phyloP scores from a whole-genome alignment of 2,888 invertebrate genomes.

The Bellardia bayeri region DNA sequence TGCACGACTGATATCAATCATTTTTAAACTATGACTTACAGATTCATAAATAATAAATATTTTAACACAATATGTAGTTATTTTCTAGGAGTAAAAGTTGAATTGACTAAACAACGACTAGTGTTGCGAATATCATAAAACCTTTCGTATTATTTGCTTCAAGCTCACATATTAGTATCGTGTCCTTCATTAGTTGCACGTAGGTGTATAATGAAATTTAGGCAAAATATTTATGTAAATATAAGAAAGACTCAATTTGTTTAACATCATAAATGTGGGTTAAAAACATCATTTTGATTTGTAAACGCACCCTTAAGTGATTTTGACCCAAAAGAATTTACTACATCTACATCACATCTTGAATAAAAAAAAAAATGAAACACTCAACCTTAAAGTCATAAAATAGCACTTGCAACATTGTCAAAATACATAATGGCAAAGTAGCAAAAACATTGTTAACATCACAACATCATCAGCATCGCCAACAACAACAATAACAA shows the following conservation, averaged over 20 bases:
- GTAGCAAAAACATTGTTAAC: not conserved
- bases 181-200: too few species aligned
- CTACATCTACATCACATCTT: not conserved
- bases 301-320: not conserved
- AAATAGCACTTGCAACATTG: conserved; percentile 50
- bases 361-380: conserved; percentile 11
- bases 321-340: conserved; percentile 7
- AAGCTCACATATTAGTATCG: too few species aligned
- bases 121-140: too few species aligned
- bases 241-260: not conserved
- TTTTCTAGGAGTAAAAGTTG: too few species aligned
- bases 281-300: not conserved
- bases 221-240: too few species aligned
- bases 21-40: too few species aligned
- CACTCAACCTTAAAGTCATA: conserved; percentile 21
- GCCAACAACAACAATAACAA: not conserved
- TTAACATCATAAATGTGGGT: not conserved
- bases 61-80: too few species aligned
- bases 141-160: too few species aligned
- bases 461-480: not conserved
- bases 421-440: conserved; percentile 36
- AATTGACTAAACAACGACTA: too few species aligned
- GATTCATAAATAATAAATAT: too few species aligned
- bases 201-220: too few species aligned
- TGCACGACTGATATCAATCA: too few species aligned